Percentiles rank a stretch among this genome's conserved stretches.
Conservation (phyloP, 2,888 invertebrate species). For the Andrena chrysosceles region DNA sequence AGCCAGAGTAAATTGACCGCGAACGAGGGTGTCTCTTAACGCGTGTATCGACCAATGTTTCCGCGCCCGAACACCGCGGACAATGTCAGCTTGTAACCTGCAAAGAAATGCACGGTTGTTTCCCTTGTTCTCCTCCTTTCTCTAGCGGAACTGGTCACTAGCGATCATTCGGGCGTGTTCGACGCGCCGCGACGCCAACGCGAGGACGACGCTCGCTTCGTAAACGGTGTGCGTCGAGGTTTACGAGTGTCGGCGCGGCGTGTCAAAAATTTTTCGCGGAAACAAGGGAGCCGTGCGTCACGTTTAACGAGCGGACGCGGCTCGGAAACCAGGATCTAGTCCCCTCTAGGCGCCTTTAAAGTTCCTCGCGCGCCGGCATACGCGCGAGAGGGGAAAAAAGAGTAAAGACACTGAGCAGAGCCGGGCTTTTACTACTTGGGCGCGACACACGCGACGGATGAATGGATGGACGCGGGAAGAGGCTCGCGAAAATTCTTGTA, state of each 20-base stretch:
- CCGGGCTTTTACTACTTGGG: not conserved
- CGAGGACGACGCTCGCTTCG: not conserved
- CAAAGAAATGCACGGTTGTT: not conserved
- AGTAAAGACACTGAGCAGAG: not conserved
- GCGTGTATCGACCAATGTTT: not conserved
- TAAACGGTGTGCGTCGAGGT: not conserved
- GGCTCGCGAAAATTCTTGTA: constrained; percentile 26
- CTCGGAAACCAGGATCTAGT: constrained; percentile 41
- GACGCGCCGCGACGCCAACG: not conserved
- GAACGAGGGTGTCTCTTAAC: not conserved
- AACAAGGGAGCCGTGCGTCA: constrained; percentile 44
- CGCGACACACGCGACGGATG: constrained; percentile 15
- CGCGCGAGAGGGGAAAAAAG: not conserved
- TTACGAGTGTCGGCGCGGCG: not conserved
- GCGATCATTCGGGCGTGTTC: too few species aligned
- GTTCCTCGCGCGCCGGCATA: not conserved
- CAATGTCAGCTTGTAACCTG: not conserved
- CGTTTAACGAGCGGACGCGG: constrained; percentile 42
- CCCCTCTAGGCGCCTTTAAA: constrained; percentile 41
- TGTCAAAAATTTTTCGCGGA: constrained; percentile 26
- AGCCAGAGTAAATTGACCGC: constrained; percentile 15
- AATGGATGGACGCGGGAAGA: constrained; percentile 2
- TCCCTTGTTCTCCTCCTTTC: too few species aligned
- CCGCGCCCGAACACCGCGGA: not conserved
- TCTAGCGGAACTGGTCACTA: too few species aligned